Base-by-base conservation (phyloP, 2,888 invertebrate genomes). In the Octodonta nipae region DNA sequence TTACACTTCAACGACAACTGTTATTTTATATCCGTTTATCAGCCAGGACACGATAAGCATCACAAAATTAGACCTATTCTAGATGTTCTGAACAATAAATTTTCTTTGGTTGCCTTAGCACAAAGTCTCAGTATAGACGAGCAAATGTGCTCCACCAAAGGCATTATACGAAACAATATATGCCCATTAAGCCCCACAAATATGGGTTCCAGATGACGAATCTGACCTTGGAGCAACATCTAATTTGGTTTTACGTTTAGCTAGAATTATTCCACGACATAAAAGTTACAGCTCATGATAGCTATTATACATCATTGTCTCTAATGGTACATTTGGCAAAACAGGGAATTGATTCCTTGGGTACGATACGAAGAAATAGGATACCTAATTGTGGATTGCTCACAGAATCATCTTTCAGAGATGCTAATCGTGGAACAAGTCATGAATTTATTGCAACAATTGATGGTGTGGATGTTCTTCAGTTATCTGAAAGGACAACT, bases 281-380 rank as follows among this genome's bases (percentile, higher is more conserved):
- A 36, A 44, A 34, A 53, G 54, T 38, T 50, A 51, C 34, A 31
- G 38, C 37, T 11, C 59, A n/a, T 58, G 52, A 56, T 34, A 55
- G 53, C 37, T 53, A 47, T 34, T 56, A 48, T 30, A 50, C 50
- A n/a, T 42, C 47, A 13, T 5, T 52, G 15, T 42, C 36, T 24
- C 37, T 56, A 8, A 13, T 52, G 11, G 38, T 30, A n/a, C 44
- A 44, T 32, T 31, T 55, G 27, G 35, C 46, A n/a, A 36, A 46
- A 32, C 31, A 43, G 34, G 53, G 52, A 20, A 55, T 57, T 25
- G 33, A 40, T 20, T 32, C 37, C 14, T 22, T 56, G 16, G 54
- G 53, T 10, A 57, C 56, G 17, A 44, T 52, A n/a, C 27, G 52
- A 28, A 40, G 41, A 40, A 45, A 50, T 16, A 37, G 55, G 34